A percentile compares a stretch with the other conserved stretches of the same genome.
phyloP scores from a whole-genome alignment of 2,113 vertebrate genomes.

The Tauraco erythrolophus region DNA sequence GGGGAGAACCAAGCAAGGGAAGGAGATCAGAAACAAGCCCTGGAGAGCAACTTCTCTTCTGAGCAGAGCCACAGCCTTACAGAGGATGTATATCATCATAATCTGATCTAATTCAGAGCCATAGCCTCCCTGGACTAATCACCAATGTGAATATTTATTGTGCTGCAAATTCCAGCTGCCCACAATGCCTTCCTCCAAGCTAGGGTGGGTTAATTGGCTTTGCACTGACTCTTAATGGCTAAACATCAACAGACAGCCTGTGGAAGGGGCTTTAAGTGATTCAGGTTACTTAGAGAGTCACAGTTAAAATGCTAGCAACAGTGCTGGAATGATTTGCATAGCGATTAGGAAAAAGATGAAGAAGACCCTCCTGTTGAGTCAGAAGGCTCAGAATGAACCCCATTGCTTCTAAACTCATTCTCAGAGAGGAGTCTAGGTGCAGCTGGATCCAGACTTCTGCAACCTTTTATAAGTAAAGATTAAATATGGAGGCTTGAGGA shows the following conservation, averaged over 20 bases:
- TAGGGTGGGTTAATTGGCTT: background rate
- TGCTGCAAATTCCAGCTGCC: background rate
- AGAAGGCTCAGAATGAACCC: too few relatives aligned
- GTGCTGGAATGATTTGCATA: too few relatives aligned
- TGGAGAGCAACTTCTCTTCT: background rate
- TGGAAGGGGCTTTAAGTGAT: too few relatives aligned
- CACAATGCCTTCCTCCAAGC: background rate
- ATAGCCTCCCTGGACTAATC: background rate
- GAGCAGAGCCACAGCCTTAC: background rate
- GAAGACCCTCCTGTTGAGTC: too few relatives aligned
- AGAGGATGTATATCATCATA: background rate
- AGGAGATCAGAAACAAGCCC: background rate
- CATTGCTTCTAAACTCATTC: too few relatives aligned
- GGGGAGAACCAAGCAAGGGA: background rate
- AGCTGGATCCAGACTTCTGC: too few relatives aligned
- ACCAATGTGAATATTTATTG: rapidly evolving
- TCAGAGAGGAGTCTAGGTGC: too few relatives aligned
- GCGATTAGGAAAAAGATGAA: too few relatives aligned
- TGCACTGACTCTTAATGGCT: background rate
- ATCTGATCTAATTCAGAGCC: background rate
- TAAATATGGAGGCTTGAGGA: too few relatives aligned
- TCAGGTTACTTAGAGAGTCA: too few relatives aligned
- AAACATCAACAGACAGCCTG: background rate
- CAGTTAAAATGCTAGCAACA: too few relatives aligned
- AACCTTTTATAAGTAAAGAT: too few relatives aligned